Percentiles rank a stretch among this genome's conserved stretches.
These are phyloP conservation scores for Cartodere bifasciata DNA, from an alignment of 2,888 invertebrate species.

Conservation along the genomic window DNA sequence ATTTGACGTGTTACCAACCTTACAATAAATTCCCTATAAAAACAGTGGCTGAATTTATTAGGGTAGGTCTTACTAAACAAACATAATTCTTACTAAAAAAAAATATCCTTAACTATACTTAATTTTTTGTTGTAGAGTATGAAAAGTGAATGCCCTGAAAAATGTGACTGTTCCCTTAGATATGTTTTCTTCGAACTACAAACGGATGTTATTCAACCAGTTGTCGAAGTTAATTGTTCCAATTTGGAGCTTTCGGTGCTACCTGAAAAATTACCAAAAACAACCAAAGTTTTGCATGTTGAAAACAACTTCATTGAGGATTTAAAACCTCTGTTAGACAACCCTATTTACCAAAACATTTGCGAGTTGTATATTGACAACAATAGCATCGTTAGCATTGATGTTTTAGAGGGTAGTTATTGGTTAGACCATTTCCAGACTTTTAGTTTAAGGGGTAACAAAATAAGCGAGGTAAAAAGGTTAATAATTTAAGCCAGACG, in stretches of 20 bases:
- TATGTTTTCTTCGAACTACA: slow-evolving; percentile 45
- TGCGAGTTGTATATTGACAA: slow-evolving; percentile 65
- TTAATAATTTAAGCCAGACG: neutral
- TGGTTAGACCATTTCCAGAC: slow-evolving; percentile 69
- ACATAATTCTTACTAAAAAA: slow-evolving; percentile 8
- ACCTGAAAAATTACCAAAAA: slow-evolving; percentile 48
- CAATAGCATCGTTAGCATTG: slow-evolving; percentile 54
- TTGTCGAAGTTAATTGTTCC: slow-evolving; percentile 58
- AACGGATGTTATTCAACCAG: slow-evolving; percentile 34
- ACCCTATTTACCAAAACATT: slow-evolving; percentile 53
- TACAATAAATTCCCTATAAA: slow-evolving; percentile 42
- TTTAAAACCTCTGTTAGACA: slow-evolving; percentile 47
- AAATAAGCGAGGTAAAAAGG: slow-evolving; percentile 50
- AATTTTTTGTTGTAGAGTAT: slow-evolving; percentile 20
- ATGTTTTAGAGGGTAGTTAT: slow-evolving; percentile 59
- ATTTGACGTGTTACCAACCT: slow-evolving; percentile 45
- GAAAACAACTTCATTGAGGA: slow-evolving; percentile 51
- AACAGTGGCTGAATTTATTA: slow-evolving; percentile 50
- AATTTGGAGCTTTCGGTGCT: slow-evolving; percentile 41
- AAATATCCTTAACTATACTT: slow-evolving; percentile 4
- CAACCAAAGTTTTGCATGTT: slow-evolving; percentile 51
- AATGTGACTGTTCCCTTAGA: slow-evolving; percentile 50
- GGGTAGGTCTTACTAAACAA: slow-evolving; percentile 37
- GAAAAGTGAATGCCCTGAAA: slow-evolving; percentile 43
- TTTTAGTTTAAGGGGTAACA: slow-evolving; percentile 63